Evolutionary conservation across 2,113 vertebrate genomes (phyloP).

Genomic region (Climacteris rufus): DNA sequence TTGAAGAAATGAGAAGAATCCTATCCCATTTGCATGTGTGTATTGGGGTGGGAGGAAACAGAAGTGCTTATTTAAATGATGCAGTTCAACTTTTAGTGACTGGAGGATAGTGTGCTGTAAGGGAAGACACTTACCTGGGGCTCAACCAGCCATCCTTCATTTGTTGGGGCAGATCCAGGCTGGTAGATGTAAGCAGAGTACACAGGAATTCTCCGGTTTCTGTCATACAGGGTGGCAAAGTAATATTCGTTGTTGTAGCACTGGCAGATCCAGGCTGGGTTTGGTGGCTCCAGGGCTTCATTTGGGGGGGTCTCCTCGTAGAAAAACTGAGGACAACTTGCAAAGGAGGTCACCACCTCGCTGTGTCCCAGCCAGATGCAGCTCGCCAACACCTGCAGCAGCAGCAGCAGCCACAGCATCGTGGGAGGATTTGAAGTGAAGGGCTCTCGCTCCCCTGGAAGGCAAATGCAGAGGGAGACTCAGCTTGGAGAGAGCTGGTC

Average conservation of each 20-base stretch:
- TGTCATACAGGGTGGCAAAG: constrained; percentile 36
- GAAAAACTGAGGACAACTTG: constrained; percentile 10
- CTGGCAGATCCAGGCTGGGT: constrained; percentile 37
- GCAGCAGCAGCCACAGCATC: neutral
- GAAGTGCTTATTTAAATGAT: neutral
- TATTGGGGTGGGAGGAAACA: neutral
- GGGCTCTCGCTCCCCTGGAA: neutral
- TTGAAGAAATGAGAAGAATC: neutral
- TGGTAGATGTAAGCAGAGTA: constrained; percentile 50
- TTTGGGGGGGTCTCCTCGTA: neutral
- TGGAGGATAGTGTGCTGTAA: neutral
- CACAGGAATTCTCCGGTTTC: neutral
- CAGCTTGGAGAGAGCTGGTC: neutral
- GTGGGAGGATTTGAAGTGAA: neutral
- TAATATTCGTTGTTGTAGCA: neutral
- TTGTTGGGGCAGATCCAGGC: neutral
- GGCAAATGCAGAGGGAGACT: neutral
- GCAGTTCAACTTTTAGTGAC: neutral
- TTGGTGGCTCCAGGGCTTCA: neutral
- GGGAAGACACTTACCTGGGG: constrained; percentile 20
- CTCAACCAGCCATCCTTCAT: constrained; percentile 26
- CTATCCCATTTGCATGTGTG: neutral
- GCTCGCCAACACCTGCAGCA: neutral
- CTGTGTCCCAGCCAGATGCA: neutral
- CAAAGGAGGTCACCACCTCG: neutral